A percentile compares a stretch with the other conserved stretches of the same genome.
Conservation (phyloP, 2,113 vertebrate species). For the Silurus asotus region DNA sequence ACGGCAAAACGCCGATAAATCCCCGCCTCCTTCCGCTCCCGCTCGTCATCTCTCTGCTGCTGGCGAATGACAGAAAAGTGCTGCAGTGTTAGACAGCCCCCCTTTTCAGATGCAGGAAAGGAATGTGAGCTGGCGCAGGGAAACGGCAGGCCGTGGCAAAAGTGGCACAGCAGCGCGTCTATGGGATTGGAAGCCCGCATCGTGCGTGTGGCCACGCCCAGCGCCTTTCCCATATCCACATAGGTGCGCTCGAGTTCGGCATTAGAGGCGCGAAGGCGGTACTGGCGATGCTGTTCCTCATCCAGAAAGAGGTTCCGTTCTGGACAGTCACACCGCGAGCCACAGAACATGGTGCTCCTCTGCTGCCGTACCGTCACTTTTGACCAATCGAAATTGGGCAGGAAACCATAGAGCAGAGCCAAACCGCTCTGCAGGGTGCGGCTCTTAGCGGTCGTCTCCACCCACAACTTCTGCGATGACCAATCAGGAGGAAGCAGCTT, state of each 20-base stretch:
- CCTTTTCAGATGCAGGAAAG: conserved; percentile 11
- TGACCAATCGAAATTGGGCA: conserved; percentile 88
- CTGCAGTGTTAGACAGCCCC: conserved; percentile 80
- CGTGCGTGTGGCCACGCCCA: conserved; percentile 84
- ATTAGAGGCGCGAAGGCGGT: conserved; percentile 81
- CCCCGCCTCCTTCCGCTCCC: conserved; percentile 79
- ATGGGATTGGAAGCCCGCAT: conserved; percentile 91
- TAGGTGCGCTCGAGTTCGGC: conserved; percentile 82
- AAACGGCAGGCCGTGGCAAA: conserved; percentile 90
- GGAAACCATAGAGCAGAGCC: conserved; percentile 86
- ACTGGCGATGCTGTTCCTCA: conserved; percentile 90
- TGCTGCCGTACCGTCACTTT: conserved; percentile 84
- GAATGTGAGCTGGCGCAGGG: conserved; percentile 73
- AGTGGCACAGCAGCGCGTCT: conserved; percentile 90
- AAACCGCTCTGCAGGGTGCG: conserved; percentile 91
- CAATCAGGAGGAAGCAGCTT: conserved; percentile 78
- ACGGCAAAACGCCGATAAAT: conserved; percentile 86
- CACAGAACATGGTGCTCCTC: conserved; percentile 92
- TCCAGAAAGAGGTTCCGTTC: conserved; percentile 86
- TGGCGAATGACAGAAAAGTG: conserved; percentile 90
- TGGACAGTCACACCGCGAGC: conserved; percentile 87
- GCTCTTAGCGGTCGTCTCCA: conserved; percentile 93
- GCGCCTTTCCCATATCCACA: conserved; percentile 81
- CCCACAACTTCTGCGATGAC: conserved; percentile 82
- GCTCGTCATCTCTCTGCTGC: conserved; percentile 90